Evolutionary conservation across 2,888 invertebrate genomes (phyloP).

Genomic region (Bibio marci): DNA sequence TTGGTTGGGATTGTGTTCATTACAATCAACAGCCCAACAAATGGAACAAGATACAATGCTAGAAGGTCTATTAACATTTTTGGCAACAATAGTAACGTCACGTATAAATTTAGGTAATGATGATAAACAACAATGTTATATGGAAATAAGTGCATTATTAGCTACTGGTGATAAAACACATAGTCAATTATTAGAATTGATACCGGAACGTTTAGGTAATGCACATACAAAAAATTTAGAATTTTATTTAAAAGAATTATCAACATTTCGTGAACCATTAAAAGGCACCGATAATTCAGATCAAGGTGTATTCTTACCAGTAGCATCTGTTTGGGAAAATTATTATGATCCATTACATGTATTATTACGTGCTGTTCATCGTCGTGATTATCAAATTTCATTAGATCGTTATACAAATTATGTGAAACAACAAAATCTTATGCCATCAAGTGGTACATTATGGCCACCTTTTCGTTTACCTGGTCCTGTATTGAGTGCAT

Average conservation of each 20-base stretch:
- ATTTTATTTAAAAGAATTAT: conserved; percentile 63
- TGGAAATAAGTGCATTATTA: conserved; percentile 85
- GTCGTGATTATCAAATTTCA: conserved; percentile 83
- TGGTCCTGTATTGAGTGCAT: conserved; percentile 39
- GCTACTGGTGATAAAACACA: conserved; percentile 93
- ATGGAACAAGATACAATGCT: conserved; percentile 83
- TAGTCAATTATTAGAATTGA: conserved; percentile 83
- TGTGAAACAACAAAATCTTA: conserved; percentile 41
- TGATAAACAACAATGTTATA: conserved; percentile 48
- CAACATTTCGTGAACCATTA: conserved; percentile 70
- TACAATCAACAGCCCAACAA: conserved; percentile 44
- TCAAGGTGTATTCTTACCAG: conserved; percentile 78
- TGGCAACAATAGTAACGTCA: conserved; percentile 74
- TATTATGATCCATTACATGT: conserved; percentile 92
- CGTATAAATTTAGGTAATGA: conserved; percentile 62
- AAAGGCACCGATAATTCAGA: conserved; percentile 59
- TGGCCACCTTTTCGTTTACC: conserved; percentile 77
- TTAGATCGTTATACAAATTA: conserved; percentile 84
- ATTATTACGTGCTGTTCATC: conserved; percentile 73
- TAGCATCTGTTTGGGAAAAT: conserved; percentile 74
- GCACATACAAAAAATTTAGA: conserved; percentile 80
- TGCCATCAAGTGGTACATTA: conserved; percentile 37
- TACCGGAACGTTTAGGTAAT: conserved; percentile 93
- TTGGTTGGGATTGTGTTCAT: conserved; percentile 64
- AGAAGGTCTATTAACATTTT: conserved; percentile 80